phyloP scores from a whole-genome alignment of 2,797 vertebrate genomes.

The Dicrostonyx torquatus region DNA sequence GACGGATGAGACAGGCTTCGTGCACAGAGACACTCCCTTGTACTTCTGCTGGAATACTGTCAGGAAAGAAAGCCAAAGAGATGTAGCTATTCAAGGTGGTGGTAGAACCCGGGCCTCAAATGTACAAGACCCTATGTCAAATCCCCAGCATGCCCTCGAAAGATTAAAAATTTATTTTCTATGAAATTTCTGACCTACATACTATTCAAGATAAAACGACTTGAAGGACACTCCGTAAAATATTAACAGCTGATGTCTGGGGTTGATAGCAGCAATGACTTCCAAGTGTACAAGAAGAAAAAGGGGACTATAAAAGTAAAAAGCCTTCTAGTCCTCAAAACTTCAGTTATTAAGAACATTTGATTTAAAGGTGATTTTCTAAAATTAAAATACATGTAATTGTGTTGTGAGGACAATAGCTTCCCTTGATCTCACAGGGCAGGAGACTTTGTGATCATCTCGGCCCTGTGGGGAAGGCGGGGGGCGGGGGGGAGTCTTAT shows the following conservation, averaged over 20 bases:
- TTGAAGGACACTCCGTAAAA: slow-evolving; percentile 2
- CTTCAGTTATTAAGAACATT: background rate
- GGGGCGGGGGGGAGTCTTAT: background rate
- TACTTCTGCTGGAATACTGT: background rate
- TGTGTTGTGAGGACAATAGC: background rate
- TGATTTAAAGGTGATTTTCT: background rate
- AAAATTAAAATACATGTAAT: background rate
- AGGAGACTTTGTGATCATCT: background rate
- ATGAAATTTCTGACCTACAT: background rate
- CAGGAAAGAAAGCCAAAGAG: slow-evolving; percentile 22
- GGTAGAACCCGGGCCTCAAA: background rate
- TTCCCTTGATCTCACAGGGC: background rate
- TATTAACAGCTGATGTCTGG: slow-evolving; percentile 40
- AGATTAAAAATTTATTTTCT: slow-evolving; percentile 14
- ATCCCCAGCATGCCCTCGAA: background rate
- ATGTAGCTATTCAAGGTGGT: no score
- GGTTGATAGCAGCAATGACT: background rate
- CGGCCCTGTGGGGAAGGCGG: background rate
- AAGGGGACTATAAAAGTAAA: background rate
- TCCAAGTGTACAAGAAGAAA: background rate
- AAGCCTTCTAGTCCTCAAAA: background rate
- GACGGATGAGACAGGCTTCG: background rate
- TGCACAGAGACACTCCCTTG: background rate
- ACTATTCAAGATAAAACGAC: background rate
- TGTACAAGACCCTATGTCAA: background rate